Conservation (phyloP, 2,888 invertebrate genomes). For the Drosophila atroscutellata region DNA sequence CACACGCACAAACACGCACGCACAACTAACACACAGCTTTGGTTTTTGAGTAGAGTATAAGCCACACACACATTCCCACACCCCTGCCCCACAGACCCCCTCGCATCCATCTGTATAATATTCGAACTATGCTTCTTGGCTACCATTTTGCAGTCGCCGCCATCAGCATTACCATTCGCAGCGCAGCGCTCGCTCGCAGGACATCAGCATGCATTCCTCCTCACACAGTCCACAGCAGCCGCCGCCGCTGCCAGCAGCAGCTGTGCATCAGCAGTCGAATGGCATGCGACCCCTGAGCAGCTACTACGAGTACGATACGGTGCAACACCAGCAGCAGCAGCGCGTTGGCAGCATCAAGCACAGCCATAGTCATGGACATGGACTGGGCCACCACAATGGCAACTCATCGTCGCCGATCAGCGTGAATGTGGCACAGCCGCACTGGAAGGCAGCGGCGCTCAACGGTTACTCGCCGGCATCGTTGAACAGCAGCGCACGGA, state of each 20-base stretch:
- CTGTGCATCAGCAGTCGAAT: constrained; percentile 44
- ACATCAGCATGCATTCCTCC: constrained; percentile 82
- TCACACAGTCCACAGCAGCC: constrained; percentile 43
- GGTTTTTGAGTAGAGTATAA: background rate
- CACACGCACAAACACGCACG: constrained; percentile 13
- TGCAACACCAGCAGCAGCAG: constrained; percentile 89
- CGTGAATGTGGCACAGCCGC: constrained; percentile 73
- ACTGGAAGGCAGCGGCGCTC: constrained; percentile 83
- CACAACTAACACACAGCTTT: constrained; percentile 1
- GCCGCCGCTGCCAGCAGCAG: constrained; percentile 26
- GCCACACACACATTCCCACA: background rate
- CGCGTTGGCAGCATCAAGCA: constrained; percentile 86
- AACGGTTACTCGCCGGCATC: constrained; percentile 83
- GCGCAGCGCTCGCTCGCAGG: constrained; percentile 87
- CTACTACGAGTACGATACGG: constrained; percentile 93
- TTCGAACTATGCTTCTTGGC: constrained; percentile 27
- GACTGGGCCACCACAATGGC: constrained; percentile 53
- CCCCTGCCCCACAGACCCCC: background rate
- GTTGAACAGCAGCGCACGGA: constrained; percentile 83
- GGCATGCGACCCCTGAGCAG: constrained; percentile 90
- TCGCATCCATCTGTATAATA: constrained; percentile 43
- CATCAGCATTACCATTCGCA: constrained; percentile 89
- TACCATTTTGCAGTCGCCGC: constrained; percentile 86
- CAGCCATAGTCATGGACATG: constrained; percentile 75
- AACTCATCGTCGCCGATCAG: constrained; percentile 76